Base-by-base conservation (phyloP, 2,888 invertebrate genomes). In the Tinea trinotella region DNA sequence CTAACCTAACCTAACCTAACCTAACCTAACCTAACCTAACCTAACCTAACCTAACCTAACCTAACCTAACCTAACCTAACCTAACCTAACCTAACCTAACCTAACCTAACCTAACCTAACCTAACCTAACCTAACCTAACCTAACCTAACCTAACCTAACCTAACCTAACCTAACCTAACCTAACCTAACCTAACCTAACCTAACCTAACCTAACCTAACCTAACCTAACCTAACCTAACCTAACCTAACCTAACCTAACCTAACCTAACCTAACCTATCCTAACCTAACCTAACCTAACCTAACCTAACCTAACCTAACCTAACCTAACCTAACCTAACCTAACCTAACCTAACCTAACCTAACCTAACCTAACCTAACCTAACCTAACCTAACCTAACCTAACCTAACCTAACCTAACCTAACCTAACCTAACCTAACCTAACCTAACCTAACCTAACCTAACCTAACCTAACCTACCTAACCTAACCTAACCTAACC, bases 121-220 rank as follows among this genome's bases (percentile, higher is more conserved):
- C 56, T 57, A 58, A 55, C 55, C 57, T 54, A 55, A 57, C 56
- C 54, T 53, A 57, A 57, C 56, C 56, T 56, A 56, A 57, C 56
- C 56, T 57, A 58, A 58, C 59, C 56, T 56, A 58, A 57, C 58
- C 57, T 56, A 58, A 57, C 57, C 56, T 56, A 57, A 59, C 58
- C 56, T 57, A 57, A 57, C 58, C 57, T 58, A 59, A 59, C 59
- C 58, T 57, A 58, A 60, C 57, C 58, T 57, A 59, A 58, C n/a
- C 58, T 57, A 57, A 60, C 56, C 58, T 55, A 59, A 60, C 58
- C 58, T 57, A 57, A 57, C 55, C 55, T 56, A 53, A 54, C 55
- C 54, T 54, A 55, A 55, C n/a, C 49, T 20, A 59, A 59, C 59
- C 60, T 57, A 59, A 58, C 58, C 59, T 56, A 59, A 59, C 58